These are phyloP conservation scores for Chiloscyllium plagiosum DNA, from an alignment of 2,113 vertebrate genomes.

Conservation along the genomic window DNA sequence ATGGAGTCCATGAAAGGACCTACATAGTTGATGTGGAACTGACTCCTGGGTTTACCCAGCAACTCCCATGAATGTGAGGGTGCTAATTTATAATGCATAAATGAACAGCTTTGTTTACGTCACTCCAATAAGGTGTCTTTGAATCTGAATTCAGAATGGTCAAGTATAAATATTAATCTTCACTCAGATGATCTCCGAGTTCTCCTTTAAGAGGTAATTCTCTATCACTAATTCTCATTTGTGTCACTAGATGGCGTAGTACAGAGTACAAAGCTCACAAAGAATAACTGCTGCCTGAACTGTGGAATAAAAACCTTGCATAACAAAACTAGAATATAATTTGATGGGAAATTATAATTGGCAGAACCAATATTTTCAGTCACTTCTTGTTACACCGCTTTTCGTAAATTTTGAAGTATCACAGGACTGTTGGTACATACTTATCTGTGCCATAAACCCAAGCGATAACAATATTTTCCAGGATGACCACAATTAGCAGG, in stretches of 20 bases:
- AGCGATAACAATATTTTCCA: slow-evolving; percentile 86
- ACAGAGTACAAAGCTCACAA: not conserved
- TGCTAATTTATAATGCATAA: not conserved
- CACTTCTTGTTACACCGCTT: not conserved
- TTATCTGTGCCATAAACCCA: slow-evolving; percentile 89
- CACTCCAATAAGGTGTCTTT: not conserved
- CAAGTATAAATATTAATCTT: not conserved
- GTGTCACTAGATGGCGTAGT: not conserved
- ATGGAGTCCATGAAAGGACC: too few species aligned
- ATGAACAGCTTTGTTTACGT: not conserved
- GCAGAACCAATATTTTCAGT: not conserved
- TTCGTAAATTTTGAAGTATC: not conserved
- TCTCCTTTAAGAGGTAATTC: not conserved
- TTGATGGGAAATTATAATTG: not conserved
- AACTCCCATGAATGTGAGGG: too few species aligned
- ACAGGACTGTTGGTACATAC: slow-evolving; percentile 56
- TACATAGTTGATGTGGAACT: too few species aligned
- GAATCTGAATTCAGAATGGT: not conserved
- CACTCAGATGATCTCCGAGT: not conserved
- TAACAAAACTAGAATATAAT: not conserved
- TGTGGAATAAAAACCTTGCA: not conserved
- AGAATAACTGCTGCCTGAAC: not conserved
- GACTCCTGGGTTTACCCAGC: too few species aligned
- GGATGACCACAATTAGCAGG: slow-evolving; percentile 81
- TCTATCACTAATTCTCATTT: not conserved